phyloP scores from a whole-genome alignment of 2,888 invertebrate genomes.

The Galeruca laticollis region DNA sequence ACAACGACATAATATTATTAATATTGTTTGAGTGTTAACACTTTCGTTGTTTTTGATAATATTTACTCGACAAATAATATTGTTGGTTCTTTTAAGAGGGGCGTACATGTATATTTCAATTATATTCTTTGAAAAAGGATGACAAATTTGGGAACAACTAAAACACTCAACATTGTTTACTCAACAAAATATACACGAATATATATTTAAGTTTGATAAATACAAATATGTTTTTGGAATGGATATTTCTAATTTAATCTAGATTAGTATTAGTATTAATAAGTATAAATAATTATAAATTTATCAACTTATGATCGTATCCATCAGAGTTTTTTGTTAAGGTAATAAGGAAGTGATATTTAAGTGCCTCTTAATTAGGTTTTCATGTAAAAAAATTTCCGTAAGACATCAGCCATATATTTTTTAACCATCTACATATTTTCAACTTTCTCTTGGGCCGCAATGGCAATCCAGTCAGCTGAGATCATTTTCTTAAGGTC shows the following conservation, averaged over 20 bases:
- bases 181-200: neutral
- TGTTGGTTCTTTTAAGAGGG: conserved; percentile 33
- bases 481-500: too few relatives aligned
- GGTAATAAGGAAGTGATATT: too few relatives aligned
- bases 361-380: too few relatives aligned
- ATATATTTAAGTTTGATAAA: neutral
- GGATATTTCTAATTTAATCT: neutral
- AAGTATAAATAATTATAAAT: too few relatives aligned
- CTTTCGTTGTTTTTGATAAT: conserved; percentile 51
- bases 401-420: too few relatives aligned
- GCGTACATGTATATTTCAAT: conserved; percentile 31
- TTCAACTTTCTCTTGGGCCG: too few relatives aligned
- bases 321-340: too few relatives aligned
- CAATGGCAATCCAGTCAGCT: too few relatives aligned
- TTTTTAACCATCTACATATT: too few relatives aligned
- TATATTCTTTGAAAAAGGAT: conserved; percentile 39
- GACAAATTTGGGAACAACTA: conserved; percentile 37
- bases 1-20: conserved; percentile 57
- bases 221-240: neutral
- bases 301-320: too few relatives aligned
- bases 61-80: conserved; percentile 43
- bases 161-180: conserved; percentile 13
- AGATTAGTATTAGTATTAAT: too few relatives aligned
- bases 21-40: conserved; percentile 60
- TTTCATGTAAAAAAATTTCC: too few relatives aligned